Evolutionary conservation across 1,140 invertebrate species (phyloP), one percentile per base, ranked within the genome.

Genomic region (Epicauta chinensis): DNA sequence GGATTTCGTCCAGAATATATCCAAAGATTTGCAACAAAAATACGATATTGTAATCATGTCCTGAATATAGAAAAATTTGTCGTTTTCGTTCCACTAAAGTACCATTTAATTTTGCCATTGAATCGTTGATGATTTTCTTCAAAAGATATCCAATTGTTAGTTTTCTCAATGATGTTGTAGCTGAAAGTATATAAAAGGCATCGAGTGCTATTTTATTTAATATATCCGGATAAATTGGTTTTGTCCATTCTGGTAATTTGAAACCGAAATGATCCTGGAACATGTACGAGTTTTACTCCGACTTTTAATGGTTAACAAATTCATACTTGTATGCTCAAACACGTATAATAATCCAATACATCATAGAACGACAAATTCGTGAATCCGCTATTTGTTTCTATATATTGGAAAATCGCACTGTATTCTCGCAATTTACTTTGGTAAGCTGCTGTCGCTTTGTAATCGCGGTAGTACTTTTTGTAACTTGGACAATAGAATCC

Each of bases 221-320:
- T 34, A 41, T 74, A n/a, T 81, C 71, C 13, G 54, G 54, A 51
- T 23, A 47, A 56, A 11, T 13, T 45, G 4, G 10, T 15, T 49
- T 29, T 16, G 51, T 56, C 59, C 59, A 61, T 17, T 37, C 23
- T 23, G 57, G 59, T 6, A 53, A 16, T 17, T 36, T 9, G 3
- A 53, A 36, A 13, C 44, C 44, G 7, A 35, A 41, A 5, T 23
- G 0, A 0, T 23, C 23, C 23, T 23, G 7, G 4, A 23, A 23
- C 4, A 23, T 23, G n/a, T 23, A 23, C 4, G 7, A 23, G 7
- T 23, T 23, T 7, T 3, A 23, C 7, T 23, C n/a, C n/a, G n/a
- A n/a, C 7, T 23, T 23, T 23, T 23, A 5, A 23, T 23, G 7
- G 7, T 23, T 23, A 23, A 5, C 7, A n/a, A 23, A 5, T 23